phyloP scores from a whole-genome alignment of 2,888 invertebrate genomes.

The Apodemia zela region DNA sequence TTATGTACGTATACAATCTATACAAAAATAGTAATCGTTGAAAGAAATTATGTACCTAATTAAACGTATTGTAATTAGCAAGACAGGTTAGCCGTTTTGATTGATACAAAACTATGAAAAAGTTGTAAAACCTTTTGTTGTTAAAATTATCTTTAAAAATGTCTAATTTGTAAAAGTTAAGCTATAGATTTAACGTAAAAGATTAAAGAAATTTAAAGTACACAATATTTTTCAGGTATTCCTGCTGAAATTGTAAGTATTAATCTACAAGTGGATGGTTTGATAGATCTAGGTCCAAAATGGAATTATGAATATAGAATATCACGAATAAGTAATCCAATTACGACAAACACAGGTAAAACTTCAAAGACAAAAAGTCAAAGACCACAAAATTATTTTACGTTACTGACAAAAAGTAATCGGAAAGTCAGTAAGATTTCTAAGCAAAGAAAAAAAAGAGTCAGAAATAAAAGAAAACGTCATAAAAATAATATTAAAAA shows the following conservation, averaged over 20 bases:
- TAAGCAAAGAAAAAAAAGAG: neutral
- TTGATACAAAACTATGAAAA: too few species aligned
- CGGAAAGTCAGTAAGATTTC: neutral
- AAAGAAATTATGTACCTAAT: too few species aligned
- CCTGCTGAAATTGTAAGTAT: slow-evolving; percentile 24
- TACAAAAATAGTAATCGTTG: too few species aligned
- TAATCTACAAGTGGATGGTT: slow-evolving; percentile 40
- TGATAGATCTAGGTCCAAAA: slow-evolving; percentile 42
- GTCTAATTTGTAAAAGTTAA: too few species aligned
- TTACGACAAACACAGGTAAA: neutral
- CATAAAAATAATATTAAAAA: neutral
- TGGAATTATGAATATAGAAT: slow-evolving; percentile 41
- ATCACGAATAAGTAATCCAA: slow-evolving; percentile 3
- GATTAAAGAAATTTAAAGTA: too few species aligned
- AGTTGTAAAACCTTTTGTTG: too few species aligned
- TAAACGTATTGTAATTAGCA: too few species aligned
- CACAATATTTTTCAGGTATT: slow-evolving; percentile 26
- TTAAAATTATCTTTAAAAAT: too few species aligned
- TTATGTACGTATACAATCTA: too few species aligned
- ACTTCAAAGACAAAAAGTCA: neutral
- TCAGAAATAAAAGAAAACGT: neutral
- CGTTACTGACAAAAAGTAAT: neutral
- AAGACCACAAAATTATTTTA: neutral
- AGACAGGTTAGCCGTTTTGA: too few species aligned
- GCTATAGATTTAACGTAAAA: too few species aligned